Conservation (phyloP, 2,113 vertebrate species). For the Prolemur simus region DNA sequence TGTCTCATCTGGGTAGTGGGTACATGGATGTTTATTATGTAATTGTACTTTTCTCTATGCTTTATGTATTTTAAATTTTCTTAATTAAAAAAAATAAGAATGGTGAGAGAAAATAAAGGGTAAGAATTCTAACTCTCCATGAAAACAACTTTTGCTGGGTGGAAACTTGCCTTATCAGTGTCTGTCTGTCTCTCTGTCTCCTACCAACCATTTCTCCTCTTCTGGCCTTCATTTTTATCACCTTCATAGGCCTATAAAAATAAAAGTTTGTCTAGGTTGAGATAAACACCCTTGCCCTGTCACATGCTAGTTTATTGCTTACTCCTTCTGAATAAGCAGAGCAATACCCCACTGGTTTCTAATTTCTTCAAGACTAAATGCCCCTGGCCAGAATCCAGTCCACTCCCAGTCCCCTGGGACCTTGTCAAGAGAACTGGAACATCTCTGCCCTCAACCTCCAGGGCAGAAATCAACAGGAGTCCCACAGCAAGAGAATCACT, state of each 20-base stretch:
- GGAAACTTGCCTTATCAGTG: neutral
- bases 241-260: conserved; percentile 39
- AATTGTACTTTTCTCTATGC: neutral
- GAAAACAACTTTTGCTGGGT: neutral
- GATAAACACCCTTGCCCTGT: conserved; percentile 42
- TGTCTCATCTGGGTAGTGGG: neutral
- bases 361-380: conserved; percentile 67
- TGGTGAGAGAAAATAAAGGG: neutral
- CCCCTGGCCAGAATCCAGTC: conserved; percentile 62
- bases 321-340: conserved; percentile 60
- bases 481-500: conserved; percentile 12
- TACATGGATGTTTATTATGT: neutral
- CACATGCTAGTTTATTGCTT: conserved; percentile 56
- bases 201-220: conserved; percentile 8
- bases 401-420: conserved; percentile 47
- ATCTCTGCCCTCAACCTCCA: conserved; percentile 59
- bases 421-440: conserved; percentile 31
- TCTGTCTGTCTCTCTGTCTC: neutral
- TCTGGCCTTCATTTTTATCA: conserved; percentile 24
- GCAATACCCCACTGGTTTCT: conserved; percentile 52
- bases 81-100: neutral
- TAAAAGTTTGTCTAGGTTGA: conserved; percentile 44
- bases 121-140: neutral
- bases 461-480: conserved; percentile 57
- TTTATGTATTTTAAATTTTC: neutral